Percentiles rank a stretch among this genome's conserved stretches.
Evolutionary conservation across 2,113 vertebrate genomes (phyloP).

Genomic region (Theropithecus gelada): DNA sequence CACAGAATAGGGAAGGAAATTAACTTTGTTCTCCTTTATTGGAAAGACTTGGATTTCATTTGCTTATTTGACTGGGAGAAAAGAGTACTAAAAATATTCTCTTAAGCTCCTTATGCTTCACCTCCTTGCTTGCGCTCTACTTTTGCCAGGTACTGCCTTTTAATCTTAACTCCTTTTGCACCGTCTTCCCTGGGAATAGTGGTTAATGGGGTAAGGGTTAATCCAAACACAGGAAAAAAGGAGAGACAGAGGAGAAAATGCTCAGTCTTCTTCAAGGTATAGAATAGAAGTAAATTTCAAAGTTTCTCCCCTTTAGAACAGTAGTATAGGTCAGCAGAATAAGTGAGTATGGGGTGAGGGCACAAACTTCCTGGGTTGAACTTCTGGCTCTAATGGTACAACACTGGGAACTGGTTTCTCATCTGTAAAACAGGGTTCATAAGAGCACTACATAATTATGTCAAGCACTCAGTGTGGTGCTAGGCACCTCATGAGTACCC

Average conservation of each 20-base stretch:
- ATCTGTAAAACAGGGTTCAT: neutral
- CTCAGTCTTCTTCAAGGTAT: neutral
- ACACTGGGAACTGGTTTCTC: neutral
- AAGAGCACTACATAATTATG: neutral
- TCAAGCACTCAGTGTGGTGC: neutral
- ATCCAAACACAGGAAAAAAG: neutral
- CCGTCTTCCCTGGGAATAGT: neutral
- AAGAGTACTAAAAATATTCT: neutral
- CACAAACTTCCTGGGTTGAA: neutral
- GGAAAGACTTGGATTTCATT: slow-evolving; percentile 16
- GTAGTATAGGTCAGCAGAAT: neutral
- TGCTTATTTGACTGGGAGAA: slow-evolving; percentile 41
- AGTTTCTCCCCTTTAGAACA: neutral
- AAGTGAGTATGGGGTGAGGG: too few species aligned
- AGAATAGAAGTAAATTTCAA: neutral
- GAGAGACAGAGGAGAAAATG: neutral
- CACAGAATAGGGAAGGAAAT: slow-evolving; percentile 15
- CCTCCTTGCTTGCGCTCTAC: neutral
- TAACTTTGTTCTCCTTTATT: slow-evolving; percentile 39
- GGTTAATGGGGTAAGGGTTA: neutral
- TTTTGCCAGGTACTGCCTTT: neutral
- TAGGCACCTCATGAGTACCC: rapidly evolving
- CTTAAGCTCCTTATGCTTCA: neutral
- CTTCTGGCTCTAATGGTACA: neutral
- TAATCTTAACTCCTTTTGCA: neutral